Percentiles rank a stretch among this genome's conserved stretches.
Evolutionary conservation across 2,888 invertebrate genomes (phyloP).

Genomic region (Hirtodrosophila trivittata): DNA sequence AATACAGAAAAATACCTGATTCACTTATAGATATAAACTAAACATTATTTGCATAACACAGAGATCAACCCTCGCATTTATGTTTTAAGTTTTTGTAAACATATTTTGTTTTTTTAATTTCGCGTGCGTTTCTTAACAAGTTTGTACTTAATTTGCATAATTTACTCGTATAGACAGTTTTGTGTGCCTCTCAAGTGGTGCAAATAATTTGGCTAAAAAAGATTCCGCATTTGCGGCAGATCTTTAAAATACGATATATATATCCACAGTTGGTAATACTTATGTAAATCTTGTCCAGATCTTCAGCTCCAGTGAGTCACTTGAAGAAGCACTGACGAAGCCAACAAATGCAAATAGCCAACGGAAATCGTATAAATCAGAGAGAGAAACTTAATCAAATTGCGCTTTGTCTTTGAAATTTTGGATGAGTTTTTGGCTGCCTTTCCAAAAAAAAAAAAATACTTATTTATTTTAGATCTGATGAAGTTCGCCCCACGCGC

Average conservation of each 20-base stretch:
- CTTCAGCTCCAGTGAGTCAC: constrained; percentile 21
- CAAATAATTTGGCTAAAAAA: constrained; percentile 25
- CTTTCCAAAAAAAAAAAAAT: constrained; percentile 18
- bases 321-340: background rate
- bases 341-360: constrained; percentile 6
- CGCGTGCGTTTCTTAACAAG: constrained; percentile 24
- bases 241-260: constrained; percentile 6
- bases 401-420: constrained; percentile 22
- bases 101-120: constrained; percentile 16
- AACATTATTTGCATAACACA: background rate
- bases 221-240: constrained; percentile 40
- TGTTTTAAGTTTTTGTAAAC: constrained; percentile 1
- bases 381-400: constrained; percentile 36
- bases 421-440: constrained; percentile 7
- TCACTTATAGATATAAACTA: too few relatives aligned
- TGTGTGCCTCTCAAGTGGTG: constrained; percentile 25
- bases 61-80: constrained; percentile 2
- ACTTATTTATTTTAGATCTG: constrained; percentile 5
- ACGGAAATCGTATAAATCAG: constrained; percentile 10
- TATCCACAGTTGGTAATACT: constrained; percentile 5
- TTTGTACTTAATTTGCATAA: constrained; percentile 57
- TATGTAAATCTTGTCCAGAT: constrained; percentile 10
- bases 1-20: too few relatives aligned
- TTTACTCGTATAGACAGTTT: constrained; percentile 41
- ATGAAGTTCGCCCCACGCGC: constrained; percentile 21